Conservation (phyloP, 2,888 invertebrate genomes). For the Himalopsyche kuldschensis region DNA sequence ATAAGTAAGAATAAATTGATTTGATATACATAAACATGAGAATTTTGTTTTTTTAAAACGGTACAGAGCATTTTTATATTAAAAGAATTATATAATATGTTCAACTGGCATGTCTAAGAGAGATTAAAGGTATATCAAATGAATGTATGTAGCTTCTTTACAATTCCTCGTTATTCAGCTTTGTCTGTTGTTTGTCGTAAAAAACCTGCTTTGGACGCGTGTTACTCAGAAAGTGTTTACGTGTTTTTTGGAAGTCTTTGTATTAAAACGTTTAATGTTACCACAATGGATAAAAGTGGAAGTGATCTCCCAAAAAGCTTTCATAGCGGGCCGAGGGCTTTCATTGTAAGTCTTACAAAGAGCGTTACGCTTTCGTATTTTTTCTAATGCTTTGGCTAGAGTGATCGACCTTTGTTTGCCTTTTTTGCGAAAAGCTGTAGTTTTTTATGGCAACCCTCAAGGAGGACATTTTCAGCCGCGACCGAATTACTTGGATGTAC, state of each 20-base stretch:
- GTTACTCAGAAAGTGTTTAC: conserved; percentile 32
- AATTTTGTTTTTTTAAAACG: too few relatives aligned
- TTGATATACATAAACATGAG: too few relatives aligned
- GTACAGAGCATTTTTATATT: too few relatives aligned
- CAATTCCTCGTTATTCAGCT: not conserved
- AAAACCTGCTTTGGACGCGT: not conserved
- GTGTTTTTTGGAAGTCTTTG: conserved; percentile 33
- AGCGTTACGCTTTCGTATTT: conserved; percentile 20
- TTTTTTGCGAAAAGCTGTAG: conserved; percentile 3
- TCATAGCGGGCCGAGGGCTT: conserved; percentile 21
- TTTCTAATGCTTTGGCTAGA: conserved; percentile 18
- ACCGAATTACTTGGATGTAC: conserved; percentile 12
- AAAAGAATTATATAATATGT: too few relatives aligned
- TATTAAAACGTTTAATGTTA: conserved; percentile 38
- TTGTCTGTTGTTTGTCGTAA: not conserved
- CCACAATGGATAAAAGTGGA: conserved; percentile 33
- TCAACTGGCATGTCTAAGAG: not conserved
- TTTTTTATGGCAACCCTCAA: conserved; percentile 14
- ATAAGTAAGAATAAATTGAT: too few relatives aligned
- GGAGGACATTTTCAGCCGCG: conserved; percentile 9
- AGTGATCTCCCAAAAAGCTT: conserved; percentile 38
- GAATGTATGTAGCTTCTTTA: not conserved
- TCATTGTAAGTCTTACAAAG: conserved; percentile 23
- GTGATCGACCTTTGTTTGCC: conserved; percentile 30
- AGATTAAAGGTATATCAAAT: not conserved